Conservation (phyloP, 2,888 invertebrate species). For the Entomobrya multifasciata region DNA sequence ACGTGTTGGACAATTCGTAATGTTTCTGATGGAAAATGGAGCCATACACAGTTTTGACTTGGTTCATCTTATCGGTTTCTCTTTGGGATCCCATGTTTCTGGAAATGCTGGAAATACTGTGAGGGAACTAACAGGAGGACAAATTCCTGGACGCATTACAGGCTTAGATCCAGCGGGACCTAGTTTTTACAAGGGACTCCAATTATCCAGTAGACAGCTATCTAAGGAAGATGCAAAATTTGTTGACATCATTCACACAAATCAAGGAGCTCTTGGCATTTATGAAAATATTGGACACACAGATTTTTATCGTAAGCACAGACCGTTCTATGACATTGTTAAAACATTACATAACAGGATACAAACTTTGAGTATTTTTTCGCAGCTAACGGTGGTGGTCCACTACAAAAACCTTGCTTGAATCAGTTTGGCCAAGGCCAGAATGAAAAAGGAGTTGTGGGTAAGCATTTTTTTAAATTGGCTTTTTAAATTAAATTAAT, state of each 20-base stretch:
- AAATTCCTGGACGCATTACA: constrained; percentile 54
- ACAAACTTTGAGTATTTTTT: no score
- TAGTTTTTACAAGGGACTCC: constrained; percentile 62
- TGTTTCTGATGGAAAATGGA: constrained; percentile 60
- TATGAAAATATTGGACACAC: constrained; percentile 66
- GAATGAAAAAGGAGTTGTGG: constrained; percentile 58
- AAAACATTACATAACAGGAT: background rate
- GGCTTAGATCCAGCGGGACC: constrained; percentile 72
- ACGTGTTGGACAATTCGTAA: constrained; percentile 68
- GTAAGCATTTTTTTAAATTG: constrained; percentile 46
- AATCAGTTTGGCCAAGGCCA: constrained; percentile 47
- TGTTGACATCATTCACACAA: constrained; percentile 71
- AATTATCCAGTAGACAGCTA: constrained; percentile 42
- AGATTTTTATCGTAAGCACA: constrained; percentile 65
- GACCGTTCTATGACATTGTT: background rate
- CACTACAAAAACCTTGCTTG: constrained; percentile 64
- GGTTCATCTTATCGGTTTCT: constrained; percentile 70
- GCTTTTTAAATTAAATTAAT: background rate
- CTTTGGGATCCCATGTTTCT: constrained; percentile 69
- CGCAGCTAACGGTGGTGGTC: constrained; percentile 70
- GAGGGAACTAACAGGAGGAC: constrained; percentile 36
- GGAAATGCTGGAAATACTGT: constrained; percentile 70
- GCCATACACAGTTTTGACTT: constrained; percentile 37
- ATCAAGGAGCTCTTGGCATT: constrained; percentile 65
- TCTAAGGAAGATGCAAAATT: constrained; percentile 63